These are phyloP conservation scores for Cerceris ruficornis DNA, from an alignment of 2,888 invertebrate species.

Conservation along the genomic window DNA sequence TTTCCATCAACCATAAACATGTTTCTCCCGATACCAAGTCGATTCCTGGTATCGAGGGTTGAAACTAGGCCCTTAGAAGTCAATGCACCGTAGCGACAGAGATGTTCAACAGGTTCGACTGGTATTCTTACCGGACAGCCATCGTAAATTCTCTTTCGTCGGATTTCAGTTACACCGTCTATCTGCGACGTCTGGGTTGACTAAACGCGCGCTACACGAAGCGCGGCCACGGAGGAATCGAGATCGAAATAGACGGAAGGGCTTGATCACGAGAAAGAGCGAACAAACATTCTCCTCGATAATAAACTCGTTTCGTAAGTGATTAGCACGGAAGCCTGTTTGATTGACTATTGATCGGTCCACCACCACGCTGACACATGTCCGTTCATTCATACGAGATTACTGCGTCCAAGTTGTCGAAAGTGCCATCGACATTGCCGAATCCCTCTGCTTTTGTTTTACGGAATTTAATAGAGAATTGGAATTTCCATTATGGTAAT, in stretches of 20 bases:
- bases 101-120: constrained; percentile 52
- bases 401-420: no score
- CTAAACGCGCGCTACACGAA: constrained; percentile 15
- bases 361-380: background rate
- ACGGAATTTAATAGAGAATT: no score
- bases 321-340: constrained; percentile 73
- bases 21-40: constrained; percentile 1
- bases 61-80: constrained; percentile 26
- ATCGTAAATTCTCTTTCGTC: constrained; percentile 39
- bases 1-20: background rate
- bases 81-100: constrained; percentile 14
- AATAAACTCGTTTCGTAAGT: constrained; percentile 66
- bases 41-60: constrained; percentile 11
- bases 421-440: no score
- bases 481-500: no score
- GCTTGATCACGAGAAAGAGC: no score
- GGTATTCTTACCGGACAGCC: constrained; percentile 38
- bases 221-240: constrained; percentile 2
- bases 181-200: constrained; percentile 6
- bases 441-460: no score
- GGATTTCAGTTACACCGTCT: constrained; percentile 26
- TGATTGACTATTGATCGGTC: constrained; percentile 73
- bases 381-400: background rate
- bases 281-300: constrained; percentile 53
- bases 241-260: no score